Conservation (phyloP, 2,797 vertebrate species). For the Prunella strophiata region DNA sequence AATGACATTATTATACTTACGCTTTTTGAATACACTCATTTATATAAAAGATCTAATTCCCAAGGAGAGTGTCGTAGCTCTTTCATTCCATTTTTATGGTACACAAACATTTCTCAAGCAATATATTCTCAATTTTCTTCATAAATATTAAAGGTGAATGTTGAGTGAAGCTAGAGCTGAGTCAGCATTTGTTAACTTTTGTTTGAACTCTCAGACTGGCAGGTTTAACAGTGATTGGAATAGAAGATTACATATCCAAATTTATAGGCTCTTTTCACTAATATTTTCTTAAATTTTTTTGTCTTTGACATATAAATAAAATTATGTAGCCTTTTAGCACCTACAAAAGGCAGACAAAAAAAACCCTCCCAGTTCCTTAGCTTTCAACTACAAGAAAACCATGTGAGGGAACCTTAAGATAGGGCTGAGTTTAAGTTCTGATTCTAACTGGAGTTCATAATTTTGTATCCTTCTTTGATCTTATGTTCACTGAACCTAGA, state of each 20-base stretch:
- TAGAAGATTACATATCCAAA: neutral
- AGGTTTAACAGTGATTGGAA: neutral
- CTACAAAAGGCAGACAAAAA: neutral
- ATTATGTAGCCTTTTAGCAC: neutral
- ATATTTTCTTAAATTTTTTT: neutral
- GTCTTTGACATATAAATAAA: neutral
- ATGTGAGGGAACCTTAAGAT: neutral
- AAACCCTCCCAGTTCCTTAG: neutral
- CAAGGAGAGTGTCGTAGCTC: neutral
- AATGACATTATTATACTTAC: neutral
- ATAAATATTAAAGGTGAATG: neutral
- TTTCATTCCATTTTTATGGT: neutral
- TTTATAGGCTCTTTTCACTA: neutral
- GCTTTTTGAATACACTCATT: neutral
- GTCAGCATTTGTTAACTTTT: neutral
- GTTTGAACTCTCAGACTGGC: neutral
- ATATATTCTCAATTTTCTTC: slow-evolving; percentile 22
- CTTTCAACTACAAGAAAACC: neutral
- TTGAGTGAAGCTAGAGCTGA: neutral
- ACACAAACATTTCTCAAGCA: slow-evolving; percentile 22
- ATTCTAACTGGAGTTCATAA: neutral
- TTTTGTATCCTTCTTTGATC: neutral
- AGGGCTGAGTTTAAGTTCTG: neutral
- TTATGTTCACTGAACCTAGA: neutral
- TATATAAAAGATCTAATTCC: slow-evolving; percentile 1